These are phyloP conservation scores for Rhadina sibilatrix DNA, from an alignment of 2,113 vertebrate species.

Conservation along the genomic window DNA sequence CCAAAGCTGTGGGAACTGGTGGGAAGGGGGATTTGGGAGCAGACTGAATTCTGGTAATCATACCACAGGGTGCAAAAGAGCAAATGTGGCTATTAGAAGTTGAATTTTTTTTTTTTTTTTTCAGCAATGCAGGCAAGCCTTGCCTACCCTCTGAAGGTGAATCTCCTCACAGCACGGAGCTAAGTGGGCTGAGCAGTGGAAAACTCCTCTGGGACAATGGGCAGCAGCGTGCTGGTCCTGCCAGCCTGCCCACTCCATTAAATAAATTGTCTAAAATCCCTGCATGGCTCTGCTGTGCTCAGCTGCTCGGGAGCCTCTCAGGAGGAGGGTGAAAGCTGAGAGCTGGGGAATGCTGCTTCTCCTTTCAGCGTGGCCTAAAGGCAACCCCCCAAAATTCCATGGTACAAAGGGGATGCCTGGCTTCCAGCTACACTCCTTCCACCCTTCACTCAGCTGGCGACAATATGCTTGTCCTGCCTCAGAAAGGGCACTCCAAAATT, in stretches of 20 bases:
- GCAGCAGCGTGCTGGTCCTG: not conserved
- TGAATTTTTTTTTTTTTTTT: not conserved
- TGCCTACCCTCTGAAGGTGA: not conserved
- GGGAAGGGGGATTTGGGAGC: constrained; percentile 39
- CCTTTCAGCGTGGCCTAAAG: not conserved
- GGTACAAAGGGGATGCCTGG: not conserved
- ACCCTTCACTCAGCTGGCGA: not conserved
- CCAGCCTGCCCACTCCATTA: not conserved
- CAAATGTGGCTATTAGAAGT: not conserved
- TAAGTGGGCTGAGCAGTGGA: not conserved
- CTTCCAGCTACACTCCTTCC: not conserved
- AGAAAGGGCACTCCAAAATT: not conserved
- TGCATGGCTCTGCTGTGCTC: not conserved
- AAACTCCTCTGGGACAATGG: not conserved
- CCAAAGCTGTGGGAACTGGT: constrained; percentile 11
- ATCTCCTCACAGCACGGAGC: not conserved
- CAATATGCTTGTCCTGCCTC: not conserved
- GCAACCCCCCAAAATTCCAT: not conserved
- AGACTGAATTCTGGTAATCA: constrained; percentile 14
- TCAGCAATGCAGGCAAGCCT: not conserved
- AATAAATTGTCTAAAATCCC: not conserved
- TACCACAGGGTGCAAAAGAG: not conserved
- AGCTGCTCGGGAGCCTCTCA: not conserved
- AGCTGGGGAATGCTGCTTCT: constrained; percentile 37
- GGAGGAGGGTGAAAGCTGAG: constrained; percentile 44